A percentile compares a stretch with the other conserved stretches of the same genome.
Conservation (phyloP, 2,888 invertebrate genomes). For the Ophion obscuratus region DNA sequence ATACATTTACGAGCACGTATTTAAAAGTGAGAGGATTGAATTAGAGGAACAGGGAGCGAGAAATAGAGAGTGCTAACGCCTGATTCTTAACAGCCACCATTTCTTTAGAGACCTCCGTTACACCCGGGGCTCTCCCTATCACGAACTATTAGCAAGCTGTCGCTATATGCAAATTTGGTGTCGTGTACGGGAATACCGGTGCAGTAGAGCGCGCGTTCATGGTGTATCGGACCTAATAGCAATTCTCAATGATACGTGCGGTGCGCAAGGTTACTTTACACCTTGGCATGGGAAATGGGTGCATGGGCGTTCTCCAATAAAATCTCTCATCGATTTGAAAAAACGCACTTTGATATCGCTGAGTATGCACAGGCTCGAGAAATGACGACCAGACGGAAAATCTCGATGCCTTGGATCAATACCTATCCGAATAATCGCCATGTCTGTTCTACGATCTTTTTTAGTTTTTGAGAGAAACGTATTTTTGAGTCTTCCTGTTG, state of each 20-base stretch:
- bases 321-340: background rate
- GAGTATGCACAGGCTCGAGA: no score
- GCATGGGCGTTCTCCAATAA: background rate
- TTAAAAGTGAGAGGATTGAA: slow-evolving; percentile 7
- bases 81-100: background rate
- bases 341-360: background rate
- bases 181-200: background rate
- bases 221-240: background rate
- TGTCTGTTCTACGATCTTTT: no score
- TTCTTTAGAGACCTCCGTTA: slow-evolving; percentile 3
- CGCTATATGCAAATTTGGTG: background rate
- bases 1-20: slow-evolving; percentile 9
- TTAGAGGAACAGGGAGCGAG: background rate
- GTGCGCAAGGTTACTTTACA: background rate
- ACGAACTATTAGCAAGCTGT: background rate
- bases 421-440: no score
- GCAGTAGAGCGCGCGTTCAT: background rate
- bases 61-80: slow-evolving; percentile 14
- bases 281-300: background rate
- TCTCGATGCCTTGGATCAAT: no score
- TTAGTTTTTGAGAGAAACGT: no score
- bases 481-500: no score
- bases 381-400: no score
- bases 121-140: background rate
- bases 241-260: background rate